A percentile compares a stretch with the other conserved stretches of the same genome.
These are phyloP conservation scores for Volucella bombylans DNA, from an alignment of 2,888 invertebrate species.

Conservation along the genomic window DNA sequence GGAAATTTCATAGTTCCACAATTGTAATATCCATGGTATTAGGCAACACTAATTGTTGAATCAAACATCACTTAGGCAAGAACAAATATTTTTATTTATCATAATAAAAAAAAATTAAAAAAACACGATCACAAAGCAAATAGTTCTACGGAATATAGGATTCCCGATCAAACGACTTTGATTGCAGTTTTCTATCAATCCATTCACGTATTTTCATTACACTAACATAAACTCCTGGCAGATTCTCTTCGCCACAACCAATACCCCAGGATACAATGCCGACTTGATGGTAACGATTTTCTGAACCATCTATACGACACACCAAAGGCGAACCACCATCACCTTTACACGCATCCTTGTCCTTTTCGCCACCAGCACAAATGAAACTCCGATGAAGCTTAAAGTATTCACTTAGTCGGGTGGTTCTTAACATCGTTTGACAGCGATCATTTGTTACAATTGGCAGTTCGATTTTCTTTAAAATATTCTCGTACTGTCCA, in stretches of 20 bases:
- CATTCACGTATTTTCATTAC: slow-evolving; percentile 86
- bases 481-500: slow-evolving; percentile 68
- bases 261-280: slow-evolving; percentile 94
- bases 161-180: neutral
- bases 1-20: too few species aligned
- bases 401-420: slow-evolving; percentile 85
- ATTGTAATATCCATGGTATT: too few species aligned
- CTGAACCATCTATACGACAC: slow-evolving; percentile 84
- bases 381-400: slow-evolving; percentile 87
- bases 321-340: slow-evolving; percentile 92
- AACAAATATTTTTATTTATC: too few species aligned
- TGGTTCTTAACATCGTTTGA: slow-evolving; percentile 80
- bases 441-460: slow-evolving; percentile 84
- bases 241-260: slow-evolving; percentile 87
- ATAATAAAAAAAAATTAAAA: too few species aligned
- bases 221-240: slow-evolving; percentile 90
- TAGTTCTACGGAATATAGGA: neutral
- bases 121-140: too few species aligned
- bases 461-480: slow-evolving; percentile 89
- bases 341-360: slow-evolving; percentile 89
- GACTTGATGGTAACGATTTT: slow-evolving; percentile 79
- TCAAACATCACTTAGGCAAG: too few species aligned
- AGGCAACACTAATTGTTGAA: too few species aligned
- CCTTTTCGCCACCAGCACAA: slow-evolving; percentile 90
- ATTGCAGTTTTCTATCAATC: slow-evolving; percentile 85